phyloP scores from a whole-genome alignment of 2,888 invertebrate species.

The Poecilobothrus nobilitatus region DNA sequence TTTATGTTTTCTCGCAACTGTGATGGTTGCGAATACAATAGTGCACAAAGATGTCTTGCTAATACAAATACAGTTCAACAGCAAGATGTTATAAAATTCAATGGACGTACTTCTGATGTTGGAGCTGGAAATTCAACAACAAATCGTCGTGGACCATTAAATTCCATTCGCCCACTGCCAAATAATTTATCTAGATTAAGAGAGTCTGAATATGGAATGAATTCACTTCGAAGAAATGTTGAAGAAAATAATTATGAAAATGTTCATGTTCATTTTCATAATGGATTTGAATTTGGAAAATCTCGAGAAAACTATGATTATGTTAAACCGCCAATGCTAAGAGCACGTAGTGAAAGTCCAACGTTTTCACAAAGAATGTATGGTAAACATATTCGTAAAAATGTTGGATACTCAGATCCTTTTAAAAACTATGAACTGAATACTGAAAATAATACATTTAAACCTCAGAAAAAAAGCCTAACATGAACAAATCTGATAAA shows the following conservation, averaged over 20 bases:
- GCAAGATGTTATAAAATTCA: conserved; percentile 41
- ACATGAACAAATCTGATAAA: background rate
- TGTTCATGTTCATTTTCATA: conserved; percentile 43
- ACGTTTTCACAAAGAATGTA: conserved; percentile 32
- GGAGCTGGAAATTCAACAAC: conserved; percentile 23
- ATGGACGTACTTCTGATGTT: conserved; percentile 34
- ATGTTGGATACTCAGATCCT: conserved; percentile 34
- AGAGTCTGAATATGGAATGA: conserved; percentile 27
- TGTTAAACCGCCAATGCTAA: conserved; percentile 32
- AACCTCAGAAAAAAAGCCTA: conserved; percentile 29
- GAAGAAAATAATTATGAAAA: conserved; percentile 43
- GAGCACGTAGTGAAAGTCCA: conserved; percentile 42
- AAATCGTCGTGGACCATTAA: conserved; percentile 25
- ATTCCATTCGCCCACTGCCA: conserved; percentile 33
- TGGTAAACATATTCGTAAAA: conserved; percentile 20
- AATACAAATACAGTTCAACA: conserved; percentile 34
- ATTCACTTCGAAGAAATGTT: conserved; percentile 19
- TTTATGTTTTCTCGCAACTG: conserved; percentile 45
- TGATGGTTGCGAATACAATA: conserved; percentile 37
- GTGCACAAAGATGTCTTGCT: conserved; percentile 25
- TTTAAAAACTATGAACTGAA: conserved; percentile 42
- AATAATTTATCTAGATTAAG: conserved; percentile 38
- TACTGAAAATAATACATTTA: conserved; percentile 39
- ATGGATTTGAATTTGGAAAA: conserved; percentile 42
- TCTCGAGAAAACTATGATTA: conserved; percentile 35